phyloP scores from a whole-genome alignment of 2,888 invertebrate genomes.

The Cosmopolites sordidus region DNA sequence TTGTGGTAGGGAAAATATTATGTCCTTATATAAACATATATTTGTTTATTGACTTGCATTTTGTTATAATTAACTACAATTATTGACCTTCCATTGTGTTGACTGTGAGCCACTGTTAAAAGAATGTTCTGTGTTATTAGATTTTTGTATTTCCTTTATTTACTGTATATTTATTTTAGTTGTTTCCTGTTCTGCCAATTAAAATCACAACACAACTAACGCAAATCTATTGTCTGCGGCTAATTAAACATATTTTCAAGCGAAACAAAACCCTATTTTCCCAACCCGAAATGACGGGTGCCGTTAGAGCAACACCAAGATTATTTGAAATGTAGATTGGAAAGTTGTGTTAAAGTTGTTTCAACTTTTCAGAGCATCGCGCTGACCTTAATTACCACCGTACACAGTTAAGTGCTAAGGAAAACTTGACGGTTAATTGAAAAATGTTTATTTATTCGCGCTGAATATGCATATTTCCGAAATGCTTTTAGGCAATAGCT shows the following conservation, averaged over 20 bases:
- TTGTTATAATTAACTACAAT: too few relatives aligned
- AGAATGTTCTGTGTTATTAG: too few relatives aligned
- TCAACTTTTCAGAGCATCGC: not conserved
- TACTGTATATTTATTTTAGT: too few relatives aligned
- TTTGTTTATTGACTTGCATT: too few relatives aligned
- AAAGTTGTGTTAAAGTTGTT: constrained; percentile 19
- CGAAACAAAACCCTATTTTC: not conserved
- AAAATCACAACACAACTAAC: too few relatives aligned
- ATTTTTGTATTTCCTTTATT: too few relatives aligned
- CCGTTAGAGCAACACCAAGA: not conserved
- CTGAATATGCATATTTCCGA: not conserved
- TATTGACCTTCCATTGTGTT: too few relatives aligned
- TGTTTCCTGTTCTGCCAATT: too few relatives aligned
- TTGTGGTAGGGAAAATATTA: too few relatives aligned
- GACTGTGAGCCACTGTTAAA: too few relatives aligned
- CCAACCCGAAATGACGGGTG: not conserved
- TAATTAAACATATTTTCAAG: not conserved
- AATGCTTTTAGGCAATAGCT: not conserved
- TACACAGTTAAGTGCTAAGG: constrained; percentile 1
- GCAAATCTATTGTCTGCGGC: not conserved
- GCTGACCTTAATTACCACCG: not conserved
- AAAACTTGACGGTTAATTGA: constrained; percentile 1
- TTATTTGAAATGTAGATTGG: constrained; percentile 18
- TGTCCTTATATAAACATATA: too few relatives aligned
- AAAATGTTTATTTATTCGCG: not conserved